phyloP scores from a whole-genome alignment of 2,888 invertebrate genomes.

The Trisateles emortualis region DNA sequence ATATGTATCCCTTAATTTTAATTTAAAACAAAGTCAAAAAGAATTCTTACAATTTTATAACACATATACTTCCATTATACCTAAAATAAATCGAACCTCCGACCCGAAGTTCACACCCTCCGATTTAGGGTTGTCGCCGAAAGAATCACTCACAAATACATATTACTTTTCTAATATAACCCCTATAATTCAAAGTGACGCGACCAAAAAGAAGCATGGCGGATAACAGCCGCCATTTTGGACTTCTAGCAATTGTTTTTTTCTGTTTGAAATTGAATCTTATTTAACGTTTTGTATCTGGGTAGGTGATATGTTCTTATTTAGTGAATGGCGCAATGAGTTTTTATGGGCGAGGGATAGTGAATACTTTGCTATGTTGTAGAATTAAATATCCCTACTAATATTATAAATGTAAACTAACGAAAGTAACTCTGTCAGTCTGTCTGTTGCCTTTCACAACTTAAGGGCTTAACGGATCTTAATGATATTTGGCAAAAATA shows the following conservation, averaged over 20 bases:
- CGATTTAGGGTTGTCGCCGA: not conserved
- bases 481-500: no score
- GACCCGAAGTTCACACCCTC: slow-evolving; percentile 1
- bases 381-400: no score
- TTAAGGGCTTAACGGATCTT: no score
- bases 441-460: no score
- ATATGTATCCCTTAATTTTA: no score
- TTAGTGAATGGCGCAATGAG: not conserved
- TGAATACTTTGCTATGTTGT: no score
- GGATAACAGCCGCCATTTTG: slow-evolving; percentile 11
- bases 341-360: no score
- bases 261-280: slow-evolving; percentile 1
- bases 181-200: slow-evolving; percentile 22
- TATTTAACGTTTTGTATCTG: not conserved
- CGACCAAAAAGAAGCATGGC: slow-evolving; percentile 22
- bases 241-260: slow-evolving; percentile 1
- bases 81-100: not conserved
- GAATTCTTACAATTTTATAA: not conserved
- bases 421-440: no score
- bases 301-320: not conserved
- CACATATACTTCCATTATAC: not conserved
- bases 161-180: slow-evolving; percentile 33
- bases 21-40: not conserved
- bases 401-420: no score
- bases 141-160: slow-evolving; percentile 9